Conservation (phyloP, 2,113 vertebrate species). For the Mesoclemmys tuberculata region DNA sequence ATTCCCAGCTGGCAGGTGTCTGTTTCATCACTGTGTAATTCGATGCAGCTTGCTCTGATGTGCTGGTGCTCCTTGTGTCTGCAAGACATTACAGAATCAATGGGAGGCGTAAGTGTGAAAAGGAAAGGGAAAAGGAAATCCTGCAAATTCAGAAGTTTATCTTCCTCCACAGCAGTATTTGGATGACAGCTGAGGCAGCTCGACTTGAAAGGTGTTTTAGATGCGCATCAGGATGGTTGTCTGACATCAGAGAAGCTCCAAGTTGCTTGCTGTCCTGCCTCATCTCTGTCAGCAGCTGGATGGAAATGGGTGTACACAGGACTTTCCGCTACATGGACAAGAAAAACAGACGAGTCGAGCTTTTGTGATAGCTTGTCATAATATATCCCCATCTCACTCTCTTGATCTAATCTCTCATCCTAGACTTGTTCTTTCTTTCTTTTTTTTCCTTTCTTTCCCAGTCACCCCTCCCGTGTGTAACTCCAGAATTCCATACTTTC, state of each 20-base stretch:
- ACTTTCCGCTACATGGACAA: neutral
- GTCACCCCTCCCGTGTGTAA: neutral
- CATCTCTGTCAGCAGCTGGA: neutral
- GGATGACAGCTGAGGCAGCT: slow-evolving; percentile 42
- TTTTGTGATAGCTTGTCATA: neutral
- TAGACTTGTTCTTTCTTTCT: neutral
- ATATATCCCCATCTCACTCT: neutral
- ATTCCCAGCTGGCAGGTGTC: slow-evolving; percentile 57
- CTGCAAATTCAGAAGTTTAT: neutral
- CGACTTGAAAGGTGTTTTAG: neutral
- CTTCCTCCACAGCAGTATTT: neutral
- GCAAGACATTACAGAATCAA: neutral
- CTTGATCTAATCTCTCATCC: neutral
- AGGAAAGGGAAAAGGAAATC: slow-evolving; percentile 4
- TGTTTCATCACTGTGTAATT: neutral
- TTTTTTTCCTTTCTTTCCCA: neutral
- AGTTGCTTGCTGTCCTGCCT: neutral
- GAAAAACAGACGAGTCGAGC: neutral
- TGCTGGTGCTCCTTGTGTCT: neutral
- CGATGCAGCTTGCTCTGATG: neutral
- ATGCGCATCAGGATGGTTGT: neutral
- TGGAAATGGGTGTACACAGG: accelerated
- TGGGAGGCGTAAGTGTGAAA: neutral
- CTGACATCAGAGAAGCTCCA: neutral
- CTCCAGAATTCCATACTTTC: accelerated